Evolutionary conservation across 2,113 vertebrate species (phyloP).

Genomic region (Leiothrix lutea): DNA sequence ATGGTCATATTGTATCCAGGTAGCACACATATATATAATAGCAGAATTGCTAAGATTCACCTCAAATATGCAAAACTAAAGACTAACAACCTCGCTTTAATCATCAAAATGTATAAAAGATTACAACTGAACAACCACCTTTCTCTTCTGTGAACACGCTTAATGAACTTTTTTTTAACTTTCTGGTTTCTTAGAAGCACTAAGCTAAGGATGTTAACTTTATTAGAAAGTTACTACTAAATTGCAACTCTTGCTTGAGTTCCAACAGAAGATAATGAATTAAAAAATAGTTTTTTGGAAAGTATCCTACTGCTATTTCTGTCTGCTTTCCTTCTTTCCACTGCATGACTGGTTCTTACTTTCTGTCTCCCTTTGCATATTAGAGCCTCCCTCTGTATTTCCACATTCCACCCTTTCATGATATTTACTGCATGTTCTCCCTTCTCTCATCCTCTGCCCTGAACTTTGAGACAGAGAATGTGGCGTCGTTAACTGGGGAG

Average conservation of each 20-base stretch:
- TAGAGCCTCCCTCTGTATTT: neutral
- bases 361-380: neutral
- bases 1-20: neutral
- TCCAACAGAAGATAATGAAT: neutral
- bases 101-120: neutral
- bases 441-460: neutral
- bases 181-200: neutral
- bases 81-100: neutral
- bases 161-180: neutral
- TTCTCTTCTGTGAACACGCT: neutral
- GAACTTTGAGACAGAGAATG: neutral
- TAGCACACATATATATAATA: neutral
- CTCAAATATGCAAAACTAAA: neutral
- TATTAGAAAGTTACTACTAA: neutral
- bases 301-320: neutral
- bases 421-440: neutral
- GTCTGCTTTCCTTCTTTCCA: neutral
- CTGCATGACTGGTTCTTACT: neutral
- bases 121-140: neutral
- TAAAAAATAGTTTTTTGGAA: neutral
- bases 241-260: neutral
- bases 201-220: neutral
- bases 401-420: neutral
- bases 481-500: neutral
- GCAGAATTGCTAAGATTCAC: neutral